A percentile compares a stretch with the other conserved stretches of the same genome.
Conservation (phyloP, 2,113 vertebrate genomes). For the Ameiurus melas region DNA sequence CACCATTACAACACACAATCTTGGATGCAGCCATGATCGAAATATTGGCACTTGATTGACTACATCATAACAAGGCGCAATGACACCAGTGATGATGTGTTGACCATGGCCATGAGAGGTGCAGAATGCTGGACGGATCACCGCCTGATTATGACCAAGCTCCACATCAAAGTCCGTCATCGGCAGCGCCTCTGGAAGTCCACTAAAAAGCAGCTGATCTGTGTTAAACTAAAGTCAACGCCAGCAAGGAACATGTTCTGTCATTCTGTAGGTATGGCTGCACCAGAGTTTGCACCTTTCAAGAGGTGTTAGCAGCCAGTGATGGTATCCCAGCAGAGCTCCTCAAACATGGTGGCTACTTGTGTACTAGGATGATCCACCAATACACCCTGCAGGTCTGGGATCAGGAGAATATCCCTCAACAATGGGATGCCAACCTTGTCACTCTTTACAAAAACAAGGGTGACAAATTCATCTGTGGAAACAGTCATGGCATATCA, state of each 20-base stretch:
- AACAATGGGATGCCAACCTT: too few species aligned
- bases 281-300: not conserved
- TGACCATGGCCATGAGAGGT: not conserved
- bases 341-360: not conserved
- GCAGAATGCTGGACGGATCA: not conserved
- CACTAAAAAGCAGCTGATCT: not conserved
- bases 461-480: too few species aligned
- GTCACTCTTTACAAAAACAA: too few species aligned
- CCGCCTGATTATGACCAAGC: not conserved
- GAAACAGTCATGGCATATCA: too few species aligned
- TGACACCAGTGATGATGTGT: not conserved
- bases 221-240: not conserved
- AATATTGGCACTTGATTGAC: not conserved
- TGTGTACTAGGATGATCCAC: not conserved
- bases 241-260: not conserved
- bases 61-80: not conserved
- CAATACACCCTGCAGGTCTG: not conserved
- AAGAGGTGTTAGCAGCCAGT: not conserved
- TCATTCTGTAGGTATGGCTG: not conserved
- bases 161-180: not conserved
- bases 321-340: not conserved
- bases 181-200: not conserved
- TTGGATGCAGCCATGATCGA: not conserved
- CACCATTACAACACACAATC: not conserved
- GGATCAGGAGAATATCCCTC: too few species aligned